phyloP scores from a whole-genome alignment of 2,113 vertebrate species.

The Sturnus vulgaris region DNA sequence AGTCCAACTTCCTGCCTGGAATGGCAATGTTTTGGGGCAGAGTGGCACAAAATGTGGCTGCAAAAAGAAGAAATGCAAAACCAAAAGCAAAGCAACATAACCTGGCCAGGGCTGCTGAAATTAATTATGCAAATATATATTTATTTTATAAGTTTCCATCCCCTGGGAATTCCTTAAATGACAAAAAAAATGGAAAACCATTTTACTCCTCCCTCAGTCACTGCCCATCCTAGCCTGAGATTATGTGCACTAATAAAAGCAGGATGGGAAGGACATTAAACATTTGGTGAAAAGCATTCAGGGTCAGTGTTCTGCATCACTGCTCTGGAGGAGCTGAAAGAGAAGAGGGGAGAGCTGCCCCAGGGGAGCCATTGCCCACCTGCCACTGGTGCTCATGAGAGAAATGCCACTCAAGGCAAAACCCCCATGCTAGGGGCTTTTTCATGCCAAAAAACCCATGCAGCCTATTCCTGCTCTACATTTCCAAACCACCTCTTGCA shows the following conservation, averaged over 20 bases:
- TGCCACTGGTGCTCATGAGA: fast-evolving
- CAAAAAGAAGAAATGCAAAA: neutral
- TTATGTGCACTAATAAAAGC: neutral
- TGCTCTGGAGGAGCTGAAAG: neutral
- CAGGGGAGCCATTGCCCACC: neutral
- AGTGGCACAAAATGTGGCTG: neutral
- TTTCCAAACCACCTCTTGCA: neutral
- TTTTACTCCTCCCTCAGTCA: neutral
- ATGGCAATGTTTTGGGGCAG: neutral
- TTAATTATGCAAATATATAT: neutral
- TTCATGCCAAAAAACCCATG: neutral
- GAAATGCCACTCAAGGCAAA: neutral
- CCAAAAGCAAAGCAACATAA: neutral
- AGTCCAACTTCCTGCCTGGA: neutral
- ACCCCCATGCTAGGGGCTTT: fast-evolving
- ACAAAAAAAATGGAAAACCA: neutral
- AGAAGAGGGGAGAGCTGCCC: neutral
- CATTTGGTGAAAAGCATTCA: neutral
- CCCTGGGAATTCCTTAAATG: neutral
- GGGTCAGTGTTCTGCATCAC: neutral
- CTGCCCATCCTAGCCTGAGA: neutral
- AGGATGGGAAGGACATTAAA: neutral
- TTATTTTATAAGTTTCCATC: neutral
- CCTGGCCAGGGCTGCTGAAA: neutral
- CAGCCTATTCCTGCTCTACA: fast-evolving